Base-by-base conservation (phyloP, 2,797 vertebrate genomes). In the Karalla daura region DNA sequence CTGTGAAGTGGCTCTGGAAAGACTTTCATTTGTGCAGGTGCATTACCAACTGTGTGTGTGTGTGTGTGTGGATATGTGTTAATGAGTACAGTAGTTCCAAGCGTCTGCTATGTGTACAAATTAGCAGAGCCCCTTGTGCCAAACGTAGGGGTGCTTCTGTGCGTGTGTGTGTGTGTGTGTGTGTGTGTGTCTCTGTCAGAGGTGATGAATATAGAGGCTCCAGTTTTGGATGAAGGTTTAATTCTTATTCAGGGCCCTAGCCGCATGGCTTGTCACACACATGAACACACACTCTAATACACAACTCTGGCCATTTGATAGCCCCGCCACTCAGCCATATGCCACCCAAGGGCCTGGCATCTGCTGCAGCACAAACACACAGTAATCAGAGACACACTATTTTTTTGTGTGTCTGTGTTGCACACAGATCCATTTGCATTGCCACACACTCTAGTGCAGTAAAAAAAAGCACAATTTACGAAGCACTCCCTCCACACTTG, bases 251-350 rank as follows among this genome's bases (percentile, higher is more conserved):
- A 64, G 36, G n/a, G 46, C 37, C 15, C 37, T 30, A 62, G 58
- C 53, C 47, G 5, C 30, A 36, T 80, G 35, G 45, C 61, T 62
- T 55, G 36, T 76, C 69, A 58, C 47, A 75, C 51, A 66, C 53
- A 37, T 15, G 10, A n/a, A 70, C 45, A 45, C n/a, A 18, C 45
- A 47, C 21, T 21, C 17, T 27, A 17, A 53, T 18, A 24, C 64
- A 51, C 28, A 59, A 21, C 45, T 56, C 46, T 59, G 76, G 85
- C 83, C 70, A 45, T 88, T 89, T 90, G 80, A 83, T 87, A 70
- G 86, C 85, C 74, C 75, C 89, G 82, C 91, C 90, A 88, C 84
- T 91, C 79, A 83, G 75, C 91, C 79, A 91, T 89, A 73, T 89
- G 89, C 86, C 66, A 78, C 78, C 64, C 70, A 67, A 87, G 81